Evolutionary conservation across 2,113 vertebrate species (phyloP).

Genomic region (Taurulus bubalis): DNA sequence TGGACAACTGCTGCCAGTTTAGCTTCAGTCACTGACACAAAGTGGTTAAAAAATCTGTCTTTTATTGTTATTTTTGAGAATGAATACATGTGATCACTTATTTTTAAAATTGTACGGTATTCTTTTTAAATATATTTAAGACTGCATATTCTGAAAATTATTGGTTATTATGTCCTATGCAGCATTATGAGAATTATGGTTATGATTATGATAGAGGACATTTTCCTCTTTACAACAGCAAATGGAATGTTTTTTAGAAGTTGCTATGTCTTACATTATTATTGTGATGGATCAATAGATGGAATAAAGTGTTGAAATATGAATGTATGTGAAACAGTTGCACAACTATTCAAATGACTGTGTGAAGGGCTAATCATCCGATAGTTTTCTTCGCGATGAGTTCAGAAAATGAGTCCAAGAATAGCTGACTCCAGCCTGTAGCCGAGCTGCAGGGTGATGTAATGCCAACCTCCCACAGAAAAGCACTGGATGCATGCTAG

Average conservation of each 20-base stretch:
- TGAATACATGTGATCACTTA: not conserved
- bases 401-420: not conserved
- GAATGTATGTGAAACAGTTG: not conserved
- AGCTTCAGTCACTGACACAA: not conserved
- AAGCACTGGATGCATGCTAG: not conserved
- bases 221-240: not conserved
- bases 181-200: too few species aligned
- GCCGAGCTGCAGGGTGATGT: not conserved
- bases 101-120: not conserved
- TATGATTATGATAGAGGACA: not conserved
- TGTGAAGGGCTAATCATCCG: not conserved
- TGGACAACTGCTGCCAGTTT: not conserved
- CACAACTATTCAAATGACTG: not conserved
- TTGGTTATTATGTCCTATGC: not conserved
- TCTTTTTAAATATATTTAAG: not conserved
- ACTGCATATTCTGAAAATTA: not conserved
- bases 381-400: not conserved
- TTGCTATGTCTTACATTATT: not conserved
- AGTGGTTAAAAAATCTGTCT: not conserved
- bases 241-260: not conserved
- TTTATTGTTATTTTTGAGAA: not conserved
- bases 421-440: constrained; percentile 11
- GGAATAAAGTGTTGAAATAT: not conserved
- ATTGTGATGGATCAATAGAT: not conserved
- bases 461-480: not conserved